Percentiles rank a stretch among this genome's conserved stretches.
These are phyloP conservation scores for Chrysodeixis includens DNA, from an alignment of 2,888 invertebrate species.

Conservation along the genomic window DNA sequence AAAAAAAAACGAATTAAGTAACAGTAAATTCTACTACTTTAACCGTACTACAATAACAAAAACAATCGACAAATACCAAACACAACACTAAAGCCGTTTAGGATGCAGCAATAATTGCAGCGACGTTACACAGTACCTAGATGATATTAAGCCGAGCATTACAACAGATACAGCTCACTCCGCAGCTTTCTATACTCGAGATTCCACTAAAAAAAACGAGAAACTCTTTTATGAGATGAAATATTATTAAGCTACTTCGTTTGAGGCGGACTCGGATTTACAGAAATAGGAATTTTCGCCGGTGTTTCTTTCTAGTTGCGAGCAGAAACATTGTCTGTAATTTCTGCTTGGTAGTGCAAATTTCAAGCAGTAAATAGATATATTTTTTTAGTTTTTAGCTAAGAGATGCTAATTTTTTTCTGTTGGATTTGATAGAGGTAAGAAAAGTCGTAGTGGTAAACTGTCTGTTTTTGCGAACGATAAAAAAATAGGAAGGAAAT, in stretches of 20 bases:
- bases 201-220: slow-evolving; percentile 52
- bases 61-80: slow-evolving; percentile 23
- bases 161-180: slow-evolving; percentile 62
- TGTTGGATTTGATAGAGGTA: no score
- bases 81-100: slow-evolving; percentile 65
- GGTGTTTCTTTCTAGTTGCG: slow-evolving; percentile 21
- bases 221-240: slow-evolving; percentile 62
- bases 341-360: neutral
- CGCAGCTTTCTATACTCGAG: slow-evolving; percentile 38
- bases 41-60: neutral
- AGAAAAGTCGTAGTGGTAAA: no score
- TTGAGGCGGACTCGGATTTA: slow-evolving; percentile 53
- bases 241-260: slow-evolving; percentile 59
- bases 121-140: slow-evolving; percentile 69
- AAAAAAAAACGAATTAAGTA: no score
- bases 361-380: neutral
- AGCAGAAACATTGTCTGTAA: slow-evolving; percentile 5
- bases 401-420: neutral
- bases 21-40: no score
- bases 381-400: neutral
- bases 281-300: slow-evolving; percentile 34
- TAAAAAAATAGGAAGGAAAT: no score
- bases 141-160: slow-evolving; percentile 76
- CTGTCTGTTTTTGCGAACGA: no score
- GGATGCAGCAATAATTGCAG: slow-evolving; percentile 79